Evolutionary conservation across 37 sponge, comb jelly and placozoan genomes (phyloP).

Genomic region (Spongia lamella): DNA sequence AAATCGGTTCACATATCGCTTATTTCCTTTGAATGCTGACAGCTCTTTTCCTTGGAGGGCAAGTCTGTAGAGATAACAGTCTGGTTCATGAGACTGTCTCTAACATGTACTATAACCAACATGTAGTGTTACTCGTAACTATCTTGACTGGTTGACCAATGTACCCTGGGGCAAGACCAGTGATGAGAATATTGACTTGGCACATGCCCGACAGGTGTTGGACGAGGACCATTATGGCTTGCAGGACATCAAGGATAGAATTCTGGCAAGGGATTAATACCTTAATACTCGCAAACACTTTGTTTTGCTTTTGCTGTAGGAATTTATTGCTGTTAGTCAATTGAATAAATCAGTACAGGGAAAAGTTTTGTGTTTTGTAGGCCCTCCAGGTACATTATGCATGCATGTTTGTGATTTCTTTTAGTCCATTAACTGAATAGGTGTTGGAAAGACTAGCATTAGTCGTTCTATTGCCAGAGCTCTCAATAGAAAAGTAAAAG

Average conservation of each 20-base stretch:
- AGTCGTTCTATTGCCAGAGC: conserved; percentile 92
- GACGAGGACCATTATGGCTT: conserved; percentile 94
- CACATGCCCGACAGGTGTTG: conserved; percentile 68
- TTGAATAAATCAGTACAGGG: conserved; percentile 83
- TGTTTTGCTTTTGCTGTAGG: conserved; percentile 55
- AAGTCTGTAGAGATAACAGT: too few relatives aligned
- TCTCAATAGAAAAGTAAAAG: conserved; percentile 78
- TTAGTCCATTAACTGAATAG: too few relatives aligned
- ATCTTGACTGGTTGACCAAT: conserved; percentile 96
- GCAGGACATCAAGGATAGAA: conserved; percentile 91
- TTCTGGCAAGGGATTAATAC: conserved; percentile 73
- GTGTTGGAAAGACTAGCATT: conserved; percentile 95
- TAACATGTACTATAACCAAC: too few relatives aligned
- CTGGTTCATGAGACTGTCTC: too few relatives aligned
- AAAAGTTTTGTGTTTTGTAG: conserved; percentile 93
- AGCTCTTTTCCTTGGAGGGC: too few relatives aligned
- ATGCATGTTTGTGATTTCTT: too few relatives aligned
- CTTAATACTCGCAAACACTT: too few relatives aligned
- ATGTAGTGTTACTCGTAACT: conserved; percentile 94
- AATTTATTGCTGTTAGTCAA: conserved; percentile 93
- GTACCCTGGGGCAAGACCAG: conserved; percentile 92
- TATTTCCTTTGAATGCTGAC: too few relatives aligned
- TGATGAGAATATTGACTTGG: conserved; percentile 87
- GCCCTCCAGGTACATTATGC: conserved; percentile 77
- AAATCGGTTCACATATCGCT: too few relatives aligned